Evolutionary conservation across 2,113 vertebrate species (phyloP).

Genomic region (Dunckerocampus dactyliophorus): DNA sequence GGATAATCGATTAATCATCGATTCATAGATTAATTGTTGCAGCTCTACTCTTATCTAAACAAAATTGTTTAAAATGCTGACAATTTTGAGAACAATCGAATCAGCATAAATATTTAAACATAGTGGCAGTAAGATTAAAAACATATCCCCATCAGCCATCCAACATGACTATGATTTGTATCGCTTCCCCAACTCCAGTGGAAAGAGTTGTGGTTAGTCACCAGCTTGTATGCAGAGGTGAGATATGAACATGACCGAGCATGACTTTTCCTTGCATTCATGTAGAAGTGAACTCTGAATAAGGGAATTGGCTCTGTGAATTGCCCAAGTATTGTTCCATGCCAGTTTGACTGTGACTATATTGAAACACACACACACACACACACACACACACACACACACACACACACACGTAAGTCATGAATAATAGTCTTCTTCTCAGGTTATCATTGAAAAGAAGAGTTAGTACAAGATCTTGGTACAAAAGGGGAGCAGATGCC

Average conservation of each 20-base stretch:
- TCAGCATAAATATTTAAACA: too few relatives aligned
- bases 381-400: too few relatives aligned
- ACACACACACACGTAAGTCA: too few relatives aligned
- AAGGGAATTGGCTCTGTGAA: not conserved
- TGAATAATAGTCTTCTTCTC: too few relatives aligned
- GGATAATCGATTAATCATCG: too few relatives aligned
- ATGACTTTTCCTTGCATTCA: not conserved
- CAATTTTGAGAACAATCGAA: too few relatives aligned
- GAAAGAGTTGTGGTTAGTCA: constrained; percentile 77
- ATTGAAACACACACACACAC: too few relatives aligned
- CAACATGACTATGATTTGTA: constrained; percentile 1
- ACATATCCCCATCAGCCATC: too few relatives aligned
- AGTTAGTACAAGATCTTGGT: not conserved
- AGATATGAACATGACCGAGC: constrained; percentile 48
- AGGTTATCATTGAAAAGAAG: not conserved
- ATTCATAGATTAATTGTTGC: too few relatives aligned
- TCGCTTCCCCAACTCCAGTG: constrained; percentile 63
- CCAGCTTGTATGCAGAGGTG: constrained; percentile 60
- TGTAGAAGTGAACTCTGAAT: not conserved
- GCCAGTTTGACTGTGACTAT: not conserved
- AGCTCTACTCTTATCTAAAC: too few relatives aligned
- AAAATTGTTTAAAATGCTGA: too few relatives aligned
- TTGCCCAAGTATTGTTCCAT: not conserved
- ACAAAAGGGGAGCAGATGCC: not conserved
- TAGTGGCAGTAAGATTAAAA: too few relatives aligned